A percentile compares a stretch with the other conserved stretches of the same genome.
These are phyloP conservation scores for Tipula lateralis DNA, from an alignment of 2,888 invertebrate genomes.

Conservation along the genomic window DNA sequence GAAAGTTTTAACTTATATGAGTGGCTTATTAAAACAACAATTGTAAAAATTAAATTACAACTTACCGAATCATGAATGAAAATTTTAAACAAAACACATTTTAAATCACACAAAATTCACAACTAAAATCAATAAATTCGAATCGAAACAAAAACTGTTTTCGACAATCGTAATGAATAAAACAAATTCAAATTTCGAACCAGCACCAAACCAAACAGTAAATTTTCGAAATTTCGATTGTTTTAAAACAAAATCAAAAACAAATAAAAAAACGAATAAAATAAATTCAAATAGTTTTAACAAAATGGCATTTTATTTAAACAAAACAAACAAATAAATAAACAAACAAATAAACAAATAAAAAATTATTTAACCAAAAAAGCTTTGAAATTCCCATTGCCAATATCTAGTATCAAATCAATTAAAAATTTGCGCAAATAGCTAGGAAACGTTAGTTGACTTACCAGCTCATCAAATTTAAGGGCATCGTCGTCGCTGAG, in stretches of 20 bases:
- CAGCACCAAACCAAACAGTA: not conserved
- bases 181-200: not conserved
- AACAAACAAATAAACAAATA: not conserved
- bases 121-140: not conserved
- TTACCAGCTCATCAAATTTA: slow-evolving; percentile 57
- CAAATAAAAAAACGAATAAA: not conserved
- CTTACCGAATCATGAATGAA: not conserved
- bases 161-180: too few species aligned
- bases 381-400: not conserved
- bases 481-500: slow-evolving; percentile 58
- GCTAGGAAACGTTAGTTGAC: slow-evolving; percentile 43
- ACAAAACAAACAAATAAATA: not conserved
- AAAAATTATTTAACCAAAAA: not conserved
- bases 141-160: not conserved
- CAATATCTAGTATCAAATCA: not conserved
- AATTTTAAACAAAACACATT: not conserved
- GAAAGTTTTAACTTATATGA: too few species aligned
- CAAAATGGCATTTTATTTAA: not conserved
- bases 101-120: not conserved
- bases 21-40: too few species aligned
- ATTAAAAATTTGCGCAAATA: not conserved
- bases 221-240: not conserved
- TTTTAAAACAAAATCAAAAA: not conserved
- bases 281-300: not conserved
- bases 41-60: not conserved